These are phyloP conservation scores for Dascyllus trimaculatus DNA, from an alignment of 2,113 vertebrate genomes.

Conservation along the genomic window DNA sequence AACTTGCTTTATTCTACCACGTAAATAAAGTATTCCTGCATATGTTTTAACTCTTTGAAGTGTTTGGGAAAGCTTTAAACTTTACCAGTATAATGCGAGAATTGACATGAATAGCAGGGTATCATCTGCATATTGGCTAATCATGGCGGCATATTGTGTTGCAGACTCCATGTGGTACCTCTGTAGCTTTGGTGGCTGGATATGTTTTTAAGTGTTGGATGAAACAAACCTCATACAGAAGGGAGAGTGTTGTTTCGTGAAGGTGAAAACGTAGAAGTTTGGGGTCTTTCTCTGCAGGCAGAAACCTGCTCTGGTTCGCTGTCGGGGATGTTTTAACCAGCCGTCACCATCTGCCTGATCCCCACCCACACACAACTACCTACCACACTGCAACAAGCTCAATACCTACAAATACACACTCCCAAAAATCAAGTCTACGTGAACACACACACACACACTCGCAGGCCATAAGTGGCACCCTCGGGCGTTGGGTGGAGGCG, in stretches of 20 bases:
- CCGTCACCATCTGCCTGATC: slow-evolving; percentile 69
- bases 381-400: slow-evolving; percentile 32
- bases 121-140: too few species aligned
- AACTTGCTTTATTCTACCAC: too few species aligned
- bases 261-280: slow-evolving; percentile 9
- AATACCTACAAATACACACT: slow-evolving; percentile 38
- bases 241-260: neutral
- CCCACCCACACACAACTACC: slow-evolving; percentile 42
- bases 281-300: slow-evolving; percentile 9
- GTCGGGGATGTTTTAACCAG: slow-evolving; percentile 66
- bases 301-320: slow-evolving; percentile 41
- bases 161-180: too few species aligned
- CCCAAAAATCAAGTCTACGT: slow-evolving; percentile 12
- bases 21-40: too few species aligned
- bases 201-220: neutral
- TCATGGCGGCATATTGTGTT: too few species aligned
- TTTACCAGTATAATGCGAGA: too few species aligned
- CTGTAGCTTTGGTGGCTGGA: too few species aligned
- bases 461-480: slow-evolving; percentile 66
- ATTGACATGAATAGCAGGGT: too few species aligned
- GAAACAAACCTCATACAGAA: neutral
- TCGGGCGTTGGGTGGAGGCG: slow-evolving; percentile 39
- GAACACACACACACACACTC: slow-evolving; percentile 45
- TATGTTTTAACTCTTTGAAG: too few species aligned
- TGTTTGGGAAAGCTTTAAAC: too few species aligned